Evolutionary conservation across 2,888 invertebrate species (phyloP).

Genomic region (Latheticus oryzae): DNA sequence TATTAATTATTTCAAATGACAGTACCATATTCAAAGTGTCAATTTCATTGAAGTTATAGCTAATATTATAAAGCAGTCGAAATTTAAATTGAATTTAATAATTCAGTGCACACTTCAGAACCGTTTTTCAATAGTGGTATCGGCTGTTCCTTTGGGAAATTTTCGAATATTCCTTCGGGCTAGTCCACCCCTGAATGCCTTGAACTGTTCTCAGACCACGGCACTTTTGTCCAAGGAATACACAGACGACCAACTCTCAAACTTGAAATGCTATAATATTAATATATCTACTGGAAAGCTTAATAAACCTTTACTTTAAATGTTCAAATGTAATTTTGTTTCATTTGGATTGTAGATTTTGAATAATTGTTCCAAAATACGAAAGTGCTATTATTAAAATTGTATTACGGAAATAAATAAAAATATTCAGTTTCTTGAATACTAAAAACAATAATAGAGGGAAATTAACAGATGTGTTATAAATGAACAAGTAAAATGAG

Average conservation of each 20-base stretch:
- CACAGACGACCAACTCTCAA: slow-evolving; percentile 17
- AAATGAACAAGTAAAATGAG: slow-evolving; percentile 47
- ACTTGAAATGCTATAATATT: slow-evolving; percentile 17
- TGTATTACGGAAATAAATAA: no score
- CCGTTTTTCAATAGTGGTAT: slow-evolving; percentile 56
- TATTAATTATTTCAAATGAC: no score
- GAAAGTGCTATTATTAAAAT: no score
- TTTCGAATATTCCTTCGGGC: slow-evolving; percentile 54
- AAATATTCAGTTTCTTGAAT: no score
- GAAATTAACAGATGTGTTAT: slow-evolving; percentile 46
- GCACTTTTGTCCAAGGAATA: slow-evolving; percentile 29
- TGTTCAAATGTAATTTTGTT: no score
- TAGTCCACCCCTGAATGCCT: slow-evolving; percentile 51
- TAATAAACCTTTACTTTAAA: no score
- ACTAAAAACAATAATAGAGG: slow-evolving; percentile 13
- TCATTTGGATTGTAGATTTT: no score
- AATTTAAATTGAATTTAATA: slow-evolving; percentile 60
- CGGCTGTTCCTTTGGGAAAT: slow-evolving; percentile 56
- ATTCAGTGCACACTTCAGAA: slow-evolving; percentile 54
- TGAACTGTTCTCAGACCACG: slow-evolving; percentile 38
- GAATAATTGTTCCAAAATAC: no score
- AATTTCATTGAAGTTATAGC: slow-evolving; percentile 10
- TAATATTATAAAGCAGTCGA: slow-evolving; percentile 46
- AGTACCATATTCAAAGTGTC: no score
- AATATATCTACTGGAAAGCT: no score